Evolutionary conservation across 2,888 invertebrate species (phyloP).

Genomic region (Heliconius ismenius): DNA sequence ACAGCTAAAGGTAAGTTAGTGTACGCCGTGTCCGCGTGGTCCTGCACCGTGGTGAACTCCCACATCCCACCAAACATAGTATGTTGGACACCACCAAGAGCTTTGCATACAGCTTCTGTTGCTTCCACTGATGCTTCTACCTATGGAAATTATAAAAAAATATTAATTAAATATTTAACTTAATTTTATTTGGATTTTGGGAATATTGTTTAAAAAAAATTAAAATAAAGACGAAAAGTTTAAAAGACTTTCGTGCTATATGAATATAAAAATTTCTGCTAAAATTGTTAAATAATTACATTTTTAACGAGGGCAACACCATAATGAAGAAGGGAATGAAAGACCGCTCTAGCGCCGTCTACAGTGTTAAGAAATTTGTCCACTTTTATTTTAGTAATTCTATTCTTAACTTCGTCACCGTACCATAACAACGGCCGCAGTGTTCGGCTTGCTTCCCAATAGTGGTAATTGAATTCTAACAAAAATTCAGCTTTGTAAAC

Average conservation of each 20-base stretch:
- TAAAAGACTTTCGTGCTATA: too few species aligned
- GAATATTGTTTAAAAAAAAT: too few species aligned
- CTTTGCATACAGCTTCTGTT: constrained; percentile 78
- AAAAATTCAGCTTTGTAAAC: constrained; percentile 76
- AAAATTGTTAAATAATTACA: constrained; percentile 49
- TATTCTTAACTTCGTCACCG: constrained; percentile 63
- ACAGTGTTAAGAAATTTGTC: constrained; percentile 74
- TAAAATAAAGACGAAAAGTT: background rate
- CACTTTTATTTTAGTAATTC: constrained; percentile 66
- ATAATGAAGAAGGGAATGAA: constrained; percentile 77
- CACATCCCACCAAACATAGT: constrained; percentile 90
- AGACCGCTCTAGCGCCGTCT: constrained; percentile 68
- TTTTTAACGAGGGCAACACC: constrained; percentile 78
- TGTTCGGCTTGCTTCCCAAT: constrained; percentile 60
- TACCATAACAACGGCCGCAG: constrained; percentile 73
- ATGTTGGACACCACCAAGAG: constrained; percentile 84
- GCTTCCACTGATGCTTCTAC: constrained; percentile 74
- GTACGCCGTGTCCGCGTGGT: constrained; percentile 88
- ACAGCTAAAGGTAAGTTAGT: constrained; percentile 84
- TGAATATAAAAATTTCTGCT: background rate
- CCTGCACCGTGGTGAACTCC: constrained; percentile 81
- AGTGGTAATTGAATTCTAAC: constrained; percentile 58
- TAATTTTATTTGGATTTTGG: too few species aligned
- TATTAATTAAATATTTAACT: too few species aligned
- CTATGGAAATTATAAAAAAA: constrained; percentile 50